These are phyloP conservation scores for Eretmochelys imbricata DNA, from an alignment of 2,113 vertebrate species.

Conservation along the genomic window DNA sequence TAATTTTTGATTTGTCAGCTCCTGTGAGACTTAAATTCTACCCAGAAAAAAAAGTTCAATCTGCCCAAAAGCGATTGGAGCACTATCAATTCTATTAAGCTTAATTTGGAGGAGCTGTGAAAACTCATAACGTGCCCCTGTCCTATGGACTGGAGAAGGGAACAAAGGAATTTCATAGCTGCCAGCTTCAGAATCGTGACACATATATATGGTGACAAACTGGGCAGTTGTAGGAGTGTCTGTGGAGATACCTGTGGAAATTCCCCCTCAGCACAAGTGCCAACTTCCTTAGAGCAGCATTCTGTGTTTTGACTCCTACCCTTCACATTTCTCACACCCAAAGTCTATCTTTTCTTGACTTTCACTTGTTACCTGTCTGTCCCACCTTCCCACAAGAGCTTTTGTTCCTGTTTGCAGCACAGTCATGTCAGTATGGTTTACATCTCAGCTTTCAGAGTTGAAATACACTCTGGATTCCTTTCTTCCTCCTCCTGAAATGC, in stretches of 20 bases:
- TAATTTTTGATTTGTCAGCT: neutral
- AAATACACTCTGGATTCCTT: neutral
- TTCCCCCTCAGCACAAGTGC: neutral
- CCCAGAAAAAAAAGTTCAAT: neutral
- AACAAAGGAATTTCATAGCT: neutral
- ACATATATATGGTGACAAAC: neutral
- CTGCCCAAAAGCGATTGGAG: neutral
- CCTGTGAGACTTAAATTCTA: neutral
- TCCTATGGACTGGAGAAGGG: neutral
- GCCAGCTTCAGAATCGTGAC: neutral
- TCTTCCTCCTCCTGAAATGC: neutral
- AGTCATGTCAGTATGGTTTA: neutral
- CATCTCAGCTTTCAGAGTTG: neutral
- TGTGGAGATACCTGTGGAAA: neutral
- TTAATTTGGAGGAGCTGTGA: neutral
- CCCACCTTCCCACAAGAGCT: neutral
- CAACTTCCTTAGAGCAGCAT: neutral
- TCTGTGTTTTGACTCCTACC: neutral
- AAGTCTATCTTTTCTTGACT: neutral
- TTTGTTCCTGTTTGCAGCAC: neutral
- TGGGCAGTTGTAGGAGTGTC: neutral
- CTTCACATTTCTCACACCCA: neutral
- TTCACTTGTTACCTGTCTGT: neutral
- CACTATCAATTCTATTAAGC: neutral
- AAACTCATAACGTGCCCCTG: neutral